Evolutionary conservation across 2,888 invertebrate species (phyloP).

Genomic region (Trissolcus japonicus): DNA sequence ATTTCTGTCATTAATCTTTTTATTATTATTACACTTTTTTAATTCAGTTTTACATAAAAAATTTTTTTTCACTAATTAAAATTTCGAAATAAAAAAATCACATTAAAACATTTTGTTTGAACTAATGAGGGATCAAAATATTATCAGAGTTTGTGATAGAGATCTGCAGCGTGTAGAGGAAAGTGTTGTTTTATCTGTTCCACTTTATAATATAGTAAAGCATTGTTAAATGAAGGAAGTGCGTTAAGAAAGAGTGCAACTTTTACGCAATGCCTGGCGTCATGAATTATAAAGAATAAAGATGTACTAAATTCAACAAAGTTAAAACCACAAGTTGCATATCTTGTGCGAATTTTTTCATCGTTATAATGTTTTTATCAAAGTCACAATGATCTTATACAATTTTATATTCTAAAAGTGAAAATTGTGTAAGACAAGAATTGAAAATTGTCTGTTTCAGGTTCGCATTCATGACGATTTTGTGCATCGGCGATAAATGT

Average conservation of each 20-base stretch:
- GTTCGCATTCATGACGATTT: slow-evolving; percentile 39
- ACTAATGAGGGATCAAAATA: slow-evolving; percentile 39
- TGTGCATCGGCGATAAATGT: slow-evolving; percentile 40
- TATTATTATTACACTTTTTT: slow-evolving; percentile 3
- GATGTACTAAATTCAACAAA: slow-evolving; percentile 12
- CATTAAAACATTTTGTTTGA: slow-evolving; percentile 31
- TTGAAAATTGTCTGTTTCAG: slow-evolving; percentile 17
- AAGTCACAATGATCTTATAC: too few species aligned
- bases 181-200: slow-evolving; percentile 48
- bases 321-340: too few species aligned
- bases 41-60: slow-evolving; percentile 11
- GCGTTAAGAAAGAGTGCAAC: slow-evolving; percentile 46
- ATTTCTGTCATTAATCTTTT: too few species aligned
- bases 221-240: slow-evolving; percentile 37
- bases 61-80: neutral
- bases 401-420: neutral
- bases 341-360: too few species aligned
- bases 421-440: slow-evolving; percentile 45
- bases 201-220: slow-evolving; percentile 29
- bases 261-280: slow-evolving; percentile 47
- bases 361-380: too few species aligned
- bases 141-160: slow-evolving; percentile 33
- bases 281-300: slow-evolving; percentile 45
- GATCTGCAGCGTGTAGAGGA: slow-evolving; percentile 21
- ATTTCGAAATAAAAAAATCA: slow-evolving; percentile 15